phyloP scores from a whole-genome alignment of 2,797 vertebrate genomes.

The Tauraco hartlaubi region DNA sequence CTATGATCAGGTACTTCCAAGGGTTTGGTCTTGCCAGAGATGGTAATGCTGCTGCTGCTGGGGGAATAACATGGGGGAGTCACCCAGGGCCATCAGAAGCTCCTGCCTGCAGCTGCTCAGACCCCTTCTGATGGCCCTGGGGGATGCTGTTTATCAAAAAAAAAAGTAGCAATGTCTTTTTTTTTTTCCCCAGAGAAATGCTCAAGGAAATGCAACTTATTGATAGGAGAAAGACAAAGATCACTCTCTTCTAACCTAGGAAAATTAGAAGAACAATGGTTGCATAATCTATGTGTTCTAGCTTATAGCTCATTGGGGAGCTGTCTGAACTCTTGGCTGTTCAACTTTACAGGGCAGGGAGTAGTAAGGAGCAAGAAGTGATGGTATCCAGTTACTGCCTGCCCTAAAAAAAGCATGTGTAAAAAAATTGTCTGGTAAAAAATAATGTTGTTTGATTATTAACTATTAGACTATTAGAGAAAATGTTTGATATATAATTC shows the following conservation, averaged over 20 bases:
- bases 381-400: not conserved
- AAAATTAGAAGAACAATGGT: not conserved
- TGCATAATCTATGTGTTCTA: not conserved
- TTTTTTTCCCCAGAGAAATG: not conserved
- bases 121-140: fast-evolving
- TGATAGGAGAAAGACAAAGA: not conserved
- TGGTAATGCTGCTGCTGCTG: not conserved
- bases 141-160: not conserved
- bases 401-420: not conserved
- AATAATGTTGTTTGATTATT: not conserved
- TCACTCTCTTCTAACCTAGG: not conserved
- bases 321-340: not conserved
- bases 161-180: not conserved
- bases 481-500: not conserved
- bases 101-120: not conserved
- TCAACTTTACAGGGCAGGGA: not conserved
- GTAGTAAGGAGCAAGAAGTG: not conserved
- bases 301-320: not conserved
- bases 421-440: not conserved
- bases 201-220: not conserved
- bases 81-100: not conserved
- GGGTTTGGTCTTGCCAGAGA: not conserved
- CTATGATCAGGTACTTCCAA: not conserved
- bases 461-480: not conserved
- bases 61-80: fast-evolving